Conservation (phyloP, 2,113 vertebrate genomes). For the Tragelaphus scriptus region DNA sequence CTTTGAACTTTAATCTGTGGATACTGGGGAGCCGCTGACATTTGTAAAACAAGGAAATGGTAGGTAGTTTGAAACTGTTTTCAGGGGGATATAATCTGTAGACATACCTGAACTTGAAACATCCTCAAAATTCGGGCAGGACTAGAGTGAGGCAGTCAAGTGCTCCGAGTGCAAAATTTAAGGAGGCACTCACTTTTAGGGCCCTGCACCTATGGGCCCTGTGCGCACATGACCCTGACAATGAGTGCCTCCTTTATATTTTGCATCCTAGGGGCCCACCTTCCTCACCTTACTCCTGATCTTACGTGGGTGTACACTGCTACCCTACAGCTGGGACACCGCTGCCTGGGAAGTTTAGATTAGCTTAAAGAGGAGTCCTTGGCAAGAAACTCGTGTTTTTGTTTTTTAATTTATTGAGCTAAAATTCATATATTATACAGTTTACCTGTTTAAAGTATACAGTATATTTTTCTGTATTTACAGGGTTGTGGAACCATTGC, state of each 20-base stretch:
- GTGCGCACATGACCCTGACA: not conserved
- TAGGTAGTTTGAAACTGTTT: not conserved
- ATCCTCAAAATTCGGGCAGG: not conserved
- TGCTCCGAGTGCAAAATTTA: not conserved
- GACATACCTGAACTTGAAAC: not conserved
- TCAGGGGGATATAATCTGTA: not conserved
- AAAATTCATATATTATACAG: not conserved
- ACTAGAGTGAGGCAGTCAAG: not conserved
- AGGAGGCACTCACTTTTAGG: not conserved
- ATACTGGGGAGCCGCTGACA: not conserved
- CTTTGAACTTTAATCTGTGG: not conserved
- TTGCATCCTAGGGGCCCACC: no score
- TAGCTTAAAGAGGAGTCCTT: not conserved
- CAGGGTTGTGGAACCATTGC: not conserved
- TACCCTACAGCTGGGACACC: rapidly evolving
- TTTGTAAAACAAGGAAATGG: not conserved
- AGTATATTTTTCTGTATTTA: not conserved
- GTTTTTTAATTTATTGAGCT: not conserved
- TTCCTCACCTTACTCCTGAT: not conserved
- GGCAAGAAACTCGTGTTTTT: not conserved
- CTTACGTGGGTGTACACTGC: no score
- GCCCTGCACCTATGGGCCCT: not conserved
- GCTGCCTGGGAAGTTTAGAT: not conserved
- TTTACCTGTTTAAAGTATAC: not conserved
- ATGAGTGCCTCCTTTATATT: not conserved